Conservation (phyloP, 1,140 invertebrate species). For the Zaprionus africanus region DNA sequence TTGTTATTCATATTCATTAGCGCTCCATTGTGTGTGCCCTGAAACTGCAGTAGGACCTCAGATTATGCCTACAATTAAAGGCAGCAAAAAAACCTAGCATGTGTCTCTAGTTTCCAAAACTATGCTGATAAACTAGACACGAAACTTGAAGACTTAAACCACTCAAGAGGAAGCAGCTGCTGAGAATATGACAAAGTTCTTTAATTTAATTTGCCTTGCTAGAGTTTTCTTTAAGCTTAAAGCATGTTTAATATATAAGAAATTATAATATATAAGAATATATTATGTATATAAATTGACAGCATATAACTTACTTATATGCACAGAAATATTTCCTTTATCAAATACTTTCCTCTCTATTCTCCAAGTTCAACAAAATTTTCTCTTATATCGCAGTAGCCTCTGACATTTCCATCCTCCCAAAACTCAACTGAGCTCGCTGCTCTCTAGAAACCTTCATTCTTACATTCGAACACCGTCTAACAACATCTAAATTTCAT, state of each 20-base stretch:
- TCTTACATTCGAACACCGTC: constrained; percentile 17
- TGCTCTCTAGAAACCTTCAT: neutral
- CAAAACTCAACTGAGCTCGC: neutral
- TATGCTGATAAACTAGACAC: neutral
- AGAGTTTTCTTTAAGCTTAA: too few species aligned
- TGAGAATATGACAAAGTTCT: neutral
- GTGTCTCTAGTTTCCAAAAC: neutral
- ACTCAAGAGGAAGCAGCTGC: neutral
- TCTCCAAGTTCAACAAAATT: neutral
- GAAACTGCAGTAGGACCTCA: constrained; percentile 51
- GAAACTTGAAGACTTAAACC: neutral
- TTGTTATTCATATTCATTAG: constrained; percentile 80
- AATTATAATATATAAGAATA: too few species aligned
- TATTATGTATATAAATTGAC: too few species aligned
- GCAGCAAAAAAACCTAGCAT: neutral
- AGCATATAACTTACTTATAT: too few species aligned
- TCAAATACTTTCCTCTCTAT: neutral
- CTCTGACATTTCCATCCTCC: neutral
- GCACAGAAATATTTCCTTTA: neutral
- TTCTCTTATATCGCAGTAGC: neutral
- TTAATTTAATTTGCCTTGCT: too few species aligned
- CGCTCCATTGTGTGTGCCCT: constrained; percentile 67
- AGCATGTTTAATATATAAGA: too few species aligned
- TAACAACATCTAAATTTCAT: constrained; percentile 40
- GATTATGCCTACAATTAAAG: constrained; percentile 59